Conservation (phyloP, 2,888 invertebrate species). For the Melanostoma scalare region DNA sequence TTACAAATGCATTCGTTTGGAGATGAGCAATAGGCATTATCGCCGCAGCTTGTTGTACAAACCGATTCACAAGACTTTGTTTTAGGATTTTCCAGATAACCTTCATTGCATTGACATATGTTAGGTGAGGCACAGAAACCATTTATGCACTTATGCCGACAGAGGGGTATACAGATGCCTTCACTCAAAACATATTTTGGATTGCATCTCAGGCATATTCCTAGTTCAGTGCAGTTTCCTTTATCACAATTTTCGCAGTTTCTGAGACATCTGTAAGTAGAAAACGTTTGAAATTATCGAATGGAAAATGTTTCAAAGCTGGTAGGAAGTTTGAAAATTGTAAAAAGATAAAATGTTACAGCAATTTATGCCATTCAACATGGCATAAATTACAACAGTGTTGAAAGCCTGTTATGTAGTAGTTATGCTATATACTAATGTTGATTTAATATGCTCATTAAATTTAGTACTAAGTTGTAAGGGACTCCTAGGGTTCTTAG, state of each 20-base stretch:
- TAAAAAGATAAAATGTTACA: too few relatives aligned
- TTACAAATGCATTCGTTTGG: conserved; percentile 80
- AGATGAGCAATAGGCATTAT: conserved; percentile 80
- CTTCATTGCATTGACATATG: conserved; percentile 78
- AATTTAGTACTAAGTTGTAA: too few relatives aligned
- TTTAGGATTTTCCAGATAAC: conserved; percentile 75
- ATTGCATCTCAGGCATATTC: conserved; percentile 79
- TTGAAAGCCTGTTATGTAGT: too few relatives aligned
- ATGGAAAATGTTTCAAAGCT: too few relatives aligned
- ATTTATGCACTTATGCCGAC: conserved; percentile 82
- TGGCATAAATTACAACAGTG: too few relatives aligned
- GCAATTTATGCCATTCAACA: too few relatives aligned
- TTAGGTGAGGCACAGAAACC: conserved; percentile 81
- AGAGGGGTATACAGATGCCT: conserved; percentile 82
- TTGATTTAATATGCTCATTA: too few relatives aligned
- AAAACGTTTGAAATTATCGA: too few relatives aligned
- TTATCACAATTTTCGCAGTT: conserved; percentile 76
- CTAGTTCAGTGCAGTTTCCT: conserved; percentile 84
- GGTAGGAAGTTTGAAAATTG: too few relatives aligned
- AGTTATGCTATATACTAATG: too few relatives aligned
- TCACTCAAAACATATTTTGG: conserved; percentile 75
- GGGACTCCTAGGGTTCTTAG: too few relatives aligned
- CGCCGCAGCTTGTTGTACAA: conserved; percentile 76
- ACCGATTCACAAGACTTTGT: conserved; percentile 77
- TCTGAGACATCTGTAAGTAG: conserved; percentile 3